Conservation (phyloP, 2,797 vertebrate species). For the Sciurus carolinensis region DNA sequence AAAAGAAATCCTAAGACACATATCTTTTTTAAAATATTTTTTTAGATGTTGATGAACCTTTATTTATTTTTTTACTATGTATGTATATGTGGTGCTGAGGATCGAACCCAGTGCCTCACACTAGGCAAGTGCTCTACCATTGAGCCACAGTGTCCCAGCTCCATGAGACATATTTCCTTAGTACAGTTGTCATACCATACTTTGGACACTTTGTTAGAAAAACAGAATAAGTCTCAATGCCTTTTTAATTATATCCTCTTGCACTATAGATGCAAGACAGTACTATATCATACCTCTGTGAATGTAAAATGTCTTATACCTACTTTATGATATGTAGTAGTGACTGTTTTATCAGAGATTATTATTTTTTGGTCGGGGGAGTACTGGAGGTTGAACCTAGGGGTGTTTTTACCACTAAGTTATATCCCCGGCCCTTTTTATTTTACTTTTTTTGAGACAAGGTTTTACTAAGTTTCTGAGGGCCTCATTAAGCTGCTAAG, state of each 20-base stretch:
- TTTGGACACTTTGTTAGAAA: conserved; percentile 87
- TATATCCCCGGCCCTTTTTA: neutral
- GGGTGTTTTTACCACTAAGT: neutral
- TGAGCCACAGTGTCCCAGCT: too few relatives aligned
- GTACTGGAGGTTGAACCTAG: neutral
- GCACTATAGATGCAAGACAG: conserved; percentile 89
- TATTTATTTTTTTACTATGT: too few relatives aligned
- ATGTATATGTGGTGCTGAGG: too few relatives aligned
- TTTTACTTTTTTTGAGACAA: neutral
- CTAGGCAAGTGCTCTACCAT: too few relatives aligned
- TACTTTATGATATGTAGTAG: conserved; percentile 89
- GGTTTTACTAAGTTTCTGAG: neutral
- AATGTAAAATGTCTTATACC: conserved; percentile 89
- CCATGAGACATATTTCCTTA: conserved; percentile 76
- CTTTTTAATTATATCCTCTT: conserved; percentile 89
- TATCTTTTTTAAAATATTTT: conserved; percentile 57
- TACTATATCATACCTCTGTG: conserved; percentile 89
- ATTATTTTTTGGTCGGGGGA: too few relatives aligned
- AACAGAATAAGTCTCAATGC: conserved; percentile 88
- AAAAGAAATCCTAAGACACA: conserved; percentile 75
- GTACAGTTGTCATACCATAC: conserved; percentile 80
- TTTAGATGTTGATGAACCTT: too few relatives aligned
- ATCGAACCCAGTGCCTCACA: too few relatives aligned
- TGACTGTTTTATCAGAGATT: conserved; percentile 87
- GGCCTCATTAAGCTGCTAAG: too few relatives aligned